phyloP scores from a whole-genome alignment of 2,888 invertebrate species.

The Diadegma fenestrale region DNA sequence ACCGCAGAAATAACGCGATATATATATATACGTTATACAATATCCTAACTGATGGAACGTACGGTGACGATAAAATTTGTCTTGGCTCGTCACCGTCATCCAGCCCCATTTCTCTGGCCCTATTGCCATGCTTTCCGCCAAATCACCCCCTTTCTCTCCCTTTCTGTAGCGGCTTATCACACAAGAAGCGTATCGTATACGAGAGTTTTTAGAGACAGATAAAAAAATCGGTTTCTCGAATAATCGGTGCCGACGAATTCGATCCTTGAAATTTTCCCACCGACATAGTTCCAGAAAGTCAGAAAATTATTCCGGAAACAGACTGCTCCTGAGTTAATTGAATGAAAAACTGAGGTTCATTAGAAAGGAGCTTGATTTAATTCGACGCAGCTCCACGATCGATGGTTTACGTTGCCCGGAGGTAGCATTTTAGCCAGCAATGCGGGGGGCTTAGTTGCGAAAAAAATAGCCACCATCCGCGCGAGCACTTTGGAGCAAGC shows the following conservation, averaged over 20 bases:
- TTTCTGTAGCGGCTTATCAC: slow-evolving; percentile 37
- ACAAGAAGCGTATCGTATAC: slow-evolving; percentile 37
- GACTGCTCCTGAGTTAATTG: not conserved
- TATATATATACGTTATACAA: slow-evolving; percentile 28
- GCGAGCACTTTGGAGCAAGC: slow-evolving; percentile 80
- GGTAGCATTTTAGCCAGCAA: not conserved
- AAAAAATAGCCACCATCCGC: slow-evolving; percentile 80
- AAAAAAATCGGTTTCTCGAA: not conserved
- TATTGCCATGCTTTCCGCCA: slow-evolving; percentile 48
- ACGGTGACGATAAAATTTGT: slow-evolving; percentile 67
- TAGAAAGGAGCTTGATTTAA: not conserved
- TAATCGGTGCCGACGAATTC: not conserved
- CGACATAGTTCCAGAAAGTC: not conserved
- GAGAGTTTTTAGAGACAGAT: not conserved
- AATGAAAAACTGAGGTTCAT: not conserved
- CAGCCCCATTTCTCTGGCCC: slow-evolving; percentile 37
- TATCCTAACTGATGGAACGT: slow-evolving; percentile 48
- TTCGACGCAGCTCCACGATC: not conserved
- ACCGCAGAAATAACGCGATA: slow-evolving; percentile 25
- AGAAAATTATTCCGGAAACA: not conserved
- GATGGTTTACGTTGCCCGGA: not conserved
- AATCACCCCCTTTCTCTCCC: slow-evolving; percentile 2
- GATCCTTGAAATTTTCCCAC: not conserved
- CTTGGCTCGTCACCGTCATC: slow-evolving; percentile 65
- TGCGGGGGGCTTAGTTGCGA: slow-evolving; percentile 68